Conservation (phyloP, 2,888 invertebrate genomes). For the Cephus nigrinus region DNA sequence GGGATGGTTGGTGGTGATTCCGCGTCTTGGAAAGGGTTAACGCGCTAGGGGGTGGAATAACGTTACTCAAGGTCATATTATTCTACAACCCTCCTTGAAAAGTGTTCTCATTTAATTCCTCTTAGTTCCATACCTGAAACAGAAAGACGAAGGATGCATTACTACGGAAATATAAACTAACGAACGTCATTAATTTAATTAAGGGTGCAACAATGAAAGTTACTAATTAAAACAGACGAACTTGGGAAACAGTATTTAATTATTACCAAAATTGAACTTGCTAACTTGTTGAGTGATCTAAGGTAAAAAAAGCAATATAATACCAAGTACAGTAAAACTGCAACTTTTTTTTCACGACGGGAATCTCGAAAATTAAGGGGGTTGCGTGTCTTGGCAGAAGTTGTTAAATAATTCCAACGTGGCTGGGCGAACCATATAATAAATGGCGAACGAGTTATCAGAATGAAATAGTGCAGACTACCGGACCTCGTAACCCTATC, state of each 20-base stretch:
- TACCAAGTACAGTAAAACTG: background rate
- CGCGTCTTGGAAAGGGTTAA: background rate
- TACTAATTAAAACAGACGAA: background rate
- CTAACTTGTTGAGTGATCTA: background rate
- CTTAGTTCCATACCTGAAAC: background rate
- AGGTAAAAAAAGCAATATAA: background rate
- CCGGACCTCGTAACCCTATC: background rate
- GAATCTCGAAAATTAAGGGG: background rate
- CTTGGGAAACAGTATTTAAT: background rate
- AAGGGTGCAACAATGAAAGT: background rate
- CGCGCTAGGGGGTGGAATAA: background rate
- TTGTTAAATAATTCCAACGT: conserved; percentile 4
- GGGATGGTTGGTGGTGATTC: background rate
- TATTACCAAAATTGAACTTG: background rate
- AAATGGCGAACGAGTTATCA: conserved; percentile 1
- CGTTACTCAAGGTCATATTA: background rate
- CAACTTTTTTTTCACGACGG: background rate
- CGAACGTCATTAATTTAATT: background rate
- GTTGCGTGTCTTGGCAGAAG: background rate
- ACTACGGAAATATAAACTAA: background rate
- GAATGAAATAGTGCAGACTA: background rate
- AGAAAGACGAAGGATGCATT: background rate
- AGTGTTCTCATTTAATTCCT: background rate
- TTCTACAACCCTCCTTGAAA: background rate
- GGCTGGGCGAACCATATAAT: background rate